Base-by-base conservation (phyloP, 2,113 vertebrate species). In the Poeciliopsis prolifica region DNA sequence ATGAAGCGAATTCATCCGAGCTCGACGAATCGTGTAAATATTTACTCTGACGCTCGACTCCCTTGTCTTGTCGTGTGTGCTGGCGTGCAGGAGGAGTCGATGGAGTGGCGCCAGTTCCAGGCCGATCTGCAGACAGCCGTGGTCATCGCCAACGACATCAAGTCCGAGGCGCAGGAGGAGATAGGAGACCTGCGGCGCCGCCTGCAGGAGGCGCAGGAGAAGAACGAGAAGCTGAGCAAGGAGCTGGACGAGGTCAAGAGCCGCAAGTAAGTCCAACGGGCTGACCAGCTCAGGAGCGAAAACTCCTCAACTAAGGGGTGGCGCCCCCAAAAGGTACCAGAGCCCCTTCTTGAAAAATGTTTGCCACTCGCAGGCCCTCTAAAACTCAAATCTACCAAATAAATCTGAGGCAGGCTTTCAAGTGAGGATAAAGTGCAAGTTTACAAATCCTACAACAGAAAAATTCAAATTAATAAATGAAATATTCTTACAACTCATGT, bases 31-130 rank as follows among this genome's bases (percentile, higher is more conserved):
- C 5, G 11, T 29, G 10, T 65, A 4, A 66, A 37, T 26, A 15
- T 31, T 67, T 29, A 48, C n/a, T 28, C 61, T 37, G 4, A 42
- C 60, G 17, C 24, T 44, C 5, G 42, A 12, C 37, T 40, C 14
- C 61, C 54, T 78, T 37, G 24, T 66, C 60, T 61, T 11, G 13
- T 1, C 5, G n/a, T 64, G 61, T 3, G 3, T 77, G 48, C 44
- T 68, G 74, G 13, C 0, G 69, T 7, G 0, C 31, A 99, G 97
- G 97, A 98, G 87, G 97, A 99, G 81, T 98, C 97, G 0, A 96
- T 97, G 1, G 97, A 99, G 48, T 99, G 97, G 97, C 96, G 97
- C 58, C 97, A 99, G 92, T 99, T 99, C 89, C 97, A 99, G 86
- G 96, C 97, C 22, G 97, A 99, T 74, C 94, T 99, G 44, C 97